phyloP scores from a whole-genome alignment of 2,113 vertebrate genomes.

The Monarcha castaneiventris region DNA sequence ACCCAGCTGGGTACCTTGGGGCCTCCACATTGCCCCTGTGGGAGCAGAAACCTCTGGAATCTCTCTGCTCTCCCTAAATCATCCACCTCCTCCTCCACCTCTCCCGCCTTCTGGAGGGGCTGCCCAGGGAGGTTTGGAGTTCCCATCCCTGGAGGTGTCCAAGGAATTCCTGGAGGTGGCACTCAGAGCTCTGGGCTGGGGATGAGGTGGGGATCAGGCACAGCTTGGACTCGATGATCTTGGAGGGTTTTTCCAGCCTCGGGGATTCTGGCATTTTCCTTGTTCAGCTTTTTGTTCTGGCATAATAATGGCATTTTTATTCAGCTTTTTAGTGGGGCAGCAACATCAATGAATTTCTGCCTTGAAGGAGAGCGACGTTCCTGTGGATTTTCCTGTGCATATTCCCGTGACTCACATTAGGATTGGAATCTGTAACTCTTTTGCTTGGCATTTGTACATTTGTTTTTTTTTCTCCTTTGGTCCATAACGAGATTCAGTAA shows the following conservation, averaged over 20 bases:
- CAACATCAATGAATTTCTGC: neutral
- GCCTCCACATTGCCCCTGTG: neutral
- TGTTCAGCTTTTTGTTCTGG: neutral
- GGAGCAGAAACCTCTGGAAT: neutral
- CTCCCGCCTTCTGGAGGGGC: neutral
- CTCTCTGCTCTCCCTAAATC: neutral
- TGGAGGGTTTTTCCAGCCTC: neutral
- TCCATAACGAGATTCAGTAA: neutral
- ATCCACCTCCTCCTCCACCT: neutral
- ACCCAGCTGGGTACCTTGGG: neutral
- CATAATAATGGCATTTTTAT: neutral
- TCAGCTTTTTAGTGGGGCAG: neutral
- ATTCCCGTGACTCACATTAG: neutral
- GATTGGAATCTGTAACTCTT: neutral
- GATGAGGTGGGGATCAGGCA: fast-evolving
- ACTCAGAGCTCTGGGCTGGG: neutral
- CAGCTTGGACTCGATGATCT: neutral
- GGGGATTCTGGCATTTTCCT: neutral
- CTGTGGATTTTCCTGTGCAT: neutral
- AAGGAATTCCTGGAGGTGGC: neutral
- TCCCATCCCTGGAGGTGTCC: neutral
- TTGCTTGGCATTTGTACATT: neutral
- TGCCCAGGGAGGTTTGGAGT: neutral
- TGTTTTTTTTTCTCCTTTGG: neutral
- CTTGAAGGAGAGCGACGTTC: neutral